Percentiles rank a stretch among this genome's conserved stretches.
These are phyloP conservation scores for Gymnopithys bicolor DNA, from an alignment of 2,797 vertebrate species.

Conservation along the genomic window DNA sequence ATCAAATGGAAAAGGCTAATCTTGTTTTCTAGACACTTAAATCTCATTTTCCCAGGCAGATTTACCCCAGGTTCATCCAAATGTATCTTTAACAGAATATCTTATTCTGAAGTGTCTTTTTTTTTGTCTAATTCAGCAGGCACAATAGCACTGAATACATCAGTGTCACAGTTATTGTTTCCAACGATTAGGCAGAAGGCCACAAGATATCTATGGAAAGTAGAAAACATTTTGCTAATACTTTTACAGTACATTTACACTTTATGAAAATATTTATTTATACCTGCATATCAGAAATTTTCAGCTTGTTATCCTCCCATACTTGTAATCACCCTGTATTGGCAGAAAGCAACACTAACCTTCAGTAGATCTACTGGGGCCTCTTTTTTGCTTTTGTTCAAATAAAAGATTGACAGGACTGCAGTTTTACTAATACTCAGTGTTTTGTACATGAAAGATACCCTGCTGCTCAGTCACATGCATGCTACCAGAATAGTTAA, in stretches of 20 bases:
- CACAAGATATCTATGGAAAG: not conserved
- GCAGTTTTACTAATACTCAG: not conserved
- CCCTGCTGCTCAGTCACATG: not conserved
- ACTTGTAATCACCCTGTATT: not conserved
- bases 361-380: not conserved
- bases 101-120: conserved; percentile 44
- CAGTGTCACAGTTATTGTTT: conserved; percentile 37
- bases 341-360: not conserved
- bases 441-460: not conserved
- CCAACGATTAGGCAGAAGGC: conserved; percentile 7
- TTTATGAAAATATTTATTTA: not conserved
- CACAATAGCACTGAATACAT: conserved; percentile 48
- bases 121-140: not conserved
- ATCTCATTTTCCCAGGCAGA: conserved; percentile 69
- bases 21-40: conserved; percentile 72
- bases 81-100: conserved; percentile 59
- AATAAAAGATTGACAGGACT: not conserved
- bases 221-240: not conserved
- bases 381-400: conserved; percentile 22
- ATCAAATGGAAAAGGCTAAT: conserved; percentile 67
- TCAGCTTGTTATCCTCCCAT: not conserved
- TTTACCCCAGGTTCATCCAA: conserved; percentile 54
- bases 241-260: not conserved
- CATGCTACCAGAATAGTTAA: not conserved
- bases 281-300: not conserved